A percentile compares a stretch with the other conserved stretches of the same genome.
Evolutionary conservation across 2,113 vertebrate species (phyloP).

Genomic region (Onychostoma macrolepis): DNA sequence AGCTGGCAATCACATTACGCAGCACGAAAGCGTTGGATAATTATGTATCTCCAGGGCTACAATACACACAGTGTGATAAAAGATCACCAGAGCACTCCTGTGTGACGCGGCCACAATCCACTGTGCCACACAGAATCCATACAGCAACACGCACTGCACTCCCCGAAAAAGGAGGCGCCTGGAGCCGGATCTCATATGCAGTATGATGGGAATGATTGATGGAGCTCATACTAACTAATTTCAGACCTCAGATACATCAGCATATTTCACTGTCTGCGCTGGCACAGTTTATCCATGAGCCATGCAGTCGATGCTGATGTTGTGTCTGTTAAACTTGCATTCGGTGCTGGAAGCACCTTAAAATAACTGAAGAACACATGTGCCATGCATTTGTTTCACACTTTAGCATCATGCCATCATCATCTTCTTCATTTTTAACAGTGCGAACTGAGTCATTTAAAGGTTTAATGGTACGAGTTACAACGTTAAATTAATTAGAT

Average conservation of each 20-base stretch:
- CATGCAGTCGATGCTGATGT: background rate
- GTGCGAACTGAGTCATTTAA: background rate
- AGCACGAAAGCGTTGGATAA: background rate
- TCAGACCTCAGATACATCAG: conserved; percentile 48
- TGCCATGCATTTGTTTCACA: background rate
- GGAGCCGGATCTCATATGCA: background rate
- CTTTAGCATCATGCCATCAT: background rate
- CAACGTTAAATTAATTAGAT: conserved; percentile 20
- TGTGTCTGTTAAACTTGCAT: background rate
- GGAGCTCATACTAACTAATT: conserved; percentile 57
- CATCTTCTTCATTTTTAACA: background rate
- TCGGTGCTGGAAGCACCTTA: background rate
- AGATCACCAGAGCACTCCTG: conserved; percentile 4
- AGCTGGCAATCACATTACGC: conserved; percentile 8
- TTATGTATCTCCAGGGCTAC: conserved; percentile 16
- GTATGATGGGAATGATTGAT: conserved; percentile 47
- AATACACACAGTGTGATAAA: conserved; percentile 10
- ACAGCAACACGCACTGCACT: conserved; percentile 1
- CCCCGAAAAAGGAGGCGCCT: conserved; percentile 1
- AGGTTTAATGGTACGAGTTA: conserved; percentile 4
- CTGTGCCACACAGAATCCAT: background rate
- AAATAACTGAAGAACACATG: background rate
- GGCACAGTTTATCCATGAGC: background rate
- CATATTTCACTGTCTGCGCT: conserved; percentile 49
- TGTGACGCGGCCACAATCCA: background rate